A percentile compares a stretch with the other conserved stretches of the same genome.
phyloP scores from a whole-genome alignment of 2,113 vertebrate genomes.

The Donacobius atricapilla region DNA sequence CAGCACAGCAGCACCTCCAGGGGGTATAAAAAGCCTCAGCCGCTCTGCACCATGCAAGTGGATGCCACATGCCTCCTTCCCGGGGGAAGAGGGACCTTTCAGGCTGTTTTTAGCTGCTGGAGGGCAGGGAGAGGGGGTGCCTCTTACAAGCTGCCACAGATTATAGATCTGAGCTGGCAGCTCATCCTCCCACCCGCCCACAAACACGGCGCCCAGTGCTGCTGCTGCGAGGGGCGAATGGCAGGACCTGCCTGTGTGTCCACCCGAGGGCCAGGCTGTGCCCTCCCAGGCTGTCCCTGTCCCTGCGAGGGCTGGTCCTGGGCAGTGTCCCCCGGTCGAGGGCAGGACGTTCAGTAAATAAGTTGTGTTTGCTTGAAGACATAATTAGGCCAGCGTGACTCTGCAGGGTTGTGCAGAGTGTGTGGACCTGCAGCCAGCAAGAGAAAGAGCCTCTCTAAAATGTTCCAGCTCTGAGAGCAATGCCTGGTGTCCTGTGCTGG shows the following conservation, averaged over 20 bases:
- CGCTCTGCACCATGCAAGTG: not conserved
- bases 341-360: not conserved
- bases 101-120: constrained; percentile 49
- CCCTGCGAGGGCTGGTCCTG: accelerated
- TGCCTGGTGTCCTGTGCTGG: not conserved
- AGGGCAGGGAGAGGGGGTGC: constrained; percentile 51
- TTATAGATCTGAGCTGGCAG: constrained; percentile 63
- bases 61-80: not conserved
- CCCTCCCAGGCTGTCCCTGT: too few species aligned
- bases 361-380: not conserved
- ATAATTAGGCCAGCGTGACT: not conserved
- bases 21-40: not conserved
- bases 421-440: not conserved
- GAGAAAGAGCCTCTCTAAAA: not conserved
- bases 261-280: too few species aligned
- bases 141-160: constrained; percentile 49
- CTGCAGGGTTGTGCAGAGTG: not conserved
- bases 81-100: constrained; percentile 3
- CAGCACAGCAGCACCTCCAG: accelerated
- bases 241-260: not conserved
- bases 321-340: accelerated
- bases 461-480: accelerated
- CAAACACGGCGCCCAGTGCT: not conserved
- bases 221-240: not conserved
- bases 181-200: constrained; percentile 51